Evolutionary conservation across 2,113 vertebrate species (phyloP).

Genomic region (Cavia aperea): DNA sequence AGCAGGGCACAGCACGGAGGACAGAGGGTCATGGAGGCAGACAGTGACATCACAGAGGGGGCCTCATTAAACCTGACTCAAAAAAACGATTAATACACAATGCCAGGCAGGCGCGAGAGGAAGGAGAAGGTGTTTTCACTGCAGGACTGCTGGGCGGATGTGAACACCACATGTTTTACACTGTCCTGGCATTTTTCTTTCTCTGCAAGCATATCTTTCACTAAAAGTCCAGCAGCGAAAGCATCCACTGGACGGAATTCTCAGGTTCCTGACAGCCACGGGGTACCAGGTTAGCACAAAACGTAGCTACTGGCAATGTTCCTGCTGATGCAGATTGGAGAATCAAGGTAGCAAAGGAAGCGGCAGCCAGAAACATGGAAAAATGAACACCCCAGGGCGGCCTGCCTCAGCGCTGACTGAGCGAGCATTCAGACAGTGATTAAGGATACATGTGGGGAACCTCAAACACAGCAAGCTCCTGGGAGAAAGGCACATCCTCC

Average conservation of each 20-base stretch:
- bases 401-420: background rate
- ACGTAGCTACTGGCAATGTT: background rate
- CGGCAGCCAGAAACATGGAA: background rate
- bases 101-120: background rate
- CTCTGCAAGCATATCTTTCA: background rate
- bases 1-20: background rate
- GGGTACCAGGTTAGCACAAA: background rate
- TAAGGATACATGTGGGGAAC: background rate
- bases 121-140: background rate
- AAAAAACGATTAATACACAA: background rate
- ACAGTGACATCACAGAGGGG: background rate
- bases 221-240: conserved; percentile 14
- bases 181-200: background rate
- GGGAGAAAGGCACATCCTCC: background rate
- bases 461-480: background rate
- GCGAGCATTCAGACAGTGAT: background rate
- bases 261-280: background rate
- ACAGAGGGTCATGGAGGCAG: background rate
- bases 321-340: background rate
- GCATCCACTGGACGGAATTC: background rate
- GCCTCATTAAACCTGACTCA: background rate
- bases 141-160: fast-evolving
- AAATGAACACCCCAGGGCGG: background rate
- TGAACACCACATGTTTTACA: background rate
- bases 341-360: background rate